Evolutionary conservation across 1,140 invertebrate genomes (phyloP).

Genomic region (Zeugodacus cucurbitae): DNA sequence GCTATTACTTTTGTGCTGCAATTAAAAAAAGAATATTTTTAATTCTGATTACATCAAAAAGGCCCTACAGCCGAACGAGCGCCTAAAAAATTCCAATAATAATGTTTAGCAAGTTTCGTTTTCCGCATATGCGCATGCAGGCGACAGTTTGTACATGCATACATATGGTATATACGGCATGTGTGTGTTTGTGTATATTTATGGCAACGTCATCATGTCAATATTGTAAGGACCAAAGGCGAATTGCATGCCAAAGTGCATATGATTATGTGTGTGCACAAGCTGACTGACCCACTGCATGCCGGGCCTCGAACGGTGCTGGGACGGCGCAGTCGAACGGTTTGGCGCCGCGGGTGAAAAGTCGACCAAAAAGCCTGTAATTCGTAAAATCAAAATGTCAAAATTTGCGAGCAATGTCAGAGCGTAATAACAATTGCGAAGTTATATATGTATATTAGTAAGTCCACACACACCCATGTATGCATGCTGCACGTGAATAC

Average conservation of each 20-base stretch:
- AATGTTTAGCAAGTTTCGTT: background rate
- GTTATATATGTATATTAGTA: background rate
- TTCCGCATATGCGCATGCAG: background rate
- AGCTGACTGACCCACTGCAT: background rate
- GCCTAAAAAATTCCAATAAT: constrained; percentile 14
- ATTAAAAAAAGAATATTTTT: background rate
- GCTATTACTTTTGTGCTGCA: background rate
- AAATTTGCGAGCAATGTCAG: constrained; percentile 37
- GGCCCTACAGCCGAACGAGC: background rate
- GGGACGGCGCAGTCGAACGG: background rate
- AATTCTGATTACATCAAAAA: constrained; percentile 4
- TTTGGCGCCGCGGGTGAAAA: constrained; percentile 2
- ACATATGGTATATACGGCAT: too few relatives aligned
- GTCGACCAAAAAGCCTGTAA: constrained; percentile 35
- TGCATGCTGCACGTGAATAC: background rate
- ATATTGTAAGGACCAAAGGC: constrained; percentile 10
- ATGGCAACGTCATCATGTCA: background rate
- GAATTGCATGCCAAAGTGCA: background rate
- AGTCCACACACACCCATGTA: background rate
- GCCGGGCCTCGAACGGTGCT: background rate
- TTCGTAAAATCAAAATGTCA: constrained; percentile 41
- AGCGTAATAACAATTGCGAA: constrained; percentile 20
- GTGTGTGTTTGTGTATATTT: background rate
- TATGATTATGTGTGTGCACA: background rate
- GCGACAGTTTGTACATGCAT: background rate